Conservation (phyloP, 2,113 vertebrate species). For the Onychostoma macrolepis region DNA sequence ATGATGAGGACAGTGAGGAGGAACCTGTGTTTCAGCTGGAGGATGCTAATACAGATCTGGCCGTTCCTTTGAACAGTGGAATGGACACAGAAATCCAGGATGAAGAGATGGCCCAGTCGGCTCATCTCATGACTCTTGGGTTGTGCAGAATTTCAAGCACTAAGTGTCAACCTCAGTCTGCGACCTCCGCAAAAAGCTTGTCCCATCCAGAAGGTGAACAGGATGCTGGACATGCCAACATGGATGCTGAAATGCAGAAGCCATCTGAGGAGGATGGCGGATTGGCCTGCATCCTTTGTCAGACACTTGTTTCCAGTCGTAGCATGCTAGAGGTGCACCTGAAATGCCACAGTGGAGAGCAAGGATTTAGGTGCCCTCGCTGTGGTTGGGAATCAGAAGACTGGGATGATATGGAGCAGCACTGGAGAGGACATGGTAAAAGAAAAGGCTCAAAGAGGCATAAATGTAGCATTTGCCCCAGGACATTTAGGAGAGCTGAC, state of each 20-base stretch:
- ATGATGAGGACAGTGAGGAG: conserved; percentile 58
- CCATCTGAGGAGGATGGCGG: conserved; percentile 33
- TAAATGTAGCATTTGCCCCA: conserved; percentile 51
- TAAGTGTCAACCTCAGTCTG: conserved; percentile 50
- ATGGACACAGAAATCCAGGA: conserved; percentile 61
- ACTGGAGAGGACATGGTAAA: conserved; percentile 58
- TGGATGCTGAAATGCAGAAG: conserved; percentile 26
- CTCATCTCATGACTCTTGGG: conserved; percentile 74
- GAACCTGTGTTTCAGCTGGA: conserved; percentile 64
- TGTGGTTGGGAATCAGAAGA: conserved; percentile 58
- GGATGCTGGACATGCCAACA: conserved; percentile 39
- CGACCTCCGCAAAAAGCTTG: background rate
- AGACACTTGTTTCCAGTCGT: background rate
- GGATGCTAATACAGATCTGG: conserved; percentile 49
- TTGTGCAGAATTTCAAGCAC: conserved; percentile 66
- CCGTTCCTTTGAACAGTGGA: conserved; percentile 50
- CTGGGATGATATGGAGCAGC: conserved; percentile 67
- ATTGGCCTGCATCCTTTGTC: conserved; percentile 42
- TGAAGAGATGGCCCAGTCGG: conserved; percentile 69
- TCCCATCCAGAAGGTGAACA: conserved; percentile 11
- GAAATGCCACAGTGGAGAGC: conserved; percentile 39
- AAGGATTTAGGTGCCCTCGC: conserved; percentile 59
- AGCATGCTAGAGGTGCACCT: conserved; percentile 54
- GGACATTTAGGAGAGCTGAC: conserved; percentile 53
- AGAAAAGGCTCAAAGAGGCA: conserved; percentile 43